Evolutionary conservation across 2,888 invertebrate genomes (phyloP), one percentile per base, ranked within the genome.

Genomic region (Eurytoma adleriae): DNA sequence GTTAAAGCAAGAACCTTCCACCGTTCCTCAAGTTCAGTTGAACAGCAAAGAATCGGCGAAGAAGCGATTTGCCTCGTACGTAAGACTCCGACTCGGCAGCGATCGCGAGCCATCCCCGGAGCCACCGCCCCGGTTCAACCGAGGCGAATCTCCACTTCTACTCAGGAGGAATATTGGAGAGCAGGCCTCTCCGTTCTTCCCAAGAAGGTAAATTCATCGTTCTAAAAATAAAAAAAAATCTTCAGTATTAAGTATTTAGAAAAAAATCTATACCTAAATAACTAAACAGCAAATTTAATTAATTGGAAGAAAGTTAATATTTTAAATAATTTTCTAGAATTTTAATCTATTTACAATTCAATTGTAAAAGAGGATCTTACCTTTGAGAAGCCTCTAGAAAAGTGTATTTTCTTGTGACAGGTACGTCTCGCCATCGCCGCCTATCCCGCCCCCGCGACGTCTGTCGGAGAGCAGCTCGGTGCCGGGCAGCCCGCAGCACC

Each of bases 1-100:
- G 27, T 50, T 89, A 54, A 89, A 89, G 75, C 90, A 90, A 82
- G 90, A 90, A 54, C 85, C 89, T 7, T 82, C 87, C 54, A 78
- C 83, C 13, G 82, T 84, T 56, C 84, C 88, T 50, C 87, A 89
- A 18, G 81, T 83, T 76, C 86, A 88, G 52, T 82, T 79, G 84
- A 48, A 83, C 82, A 66, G 85, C 87, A 90, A 90, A 72, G 90
- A 91, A 74, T 90, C 90, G 24, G 89, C 89, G 57, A 96, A 96
- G 92, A 95, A 95, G 91, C 94, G 96, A 89, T 95, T 96, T 91
- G 94, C 95, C 89, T 95, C 95, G 85, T 96, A 96, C 92, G 95
- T 96, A 88, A 96, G 96, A 92, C 93, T 96, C 91, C 95, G 96
- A 92, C 93, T 94, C 87, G 93, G 92, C 67, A 91, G 92, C 78